A percentile compares a stretch with the other conserved stretches of the same genome.
These are phyloP conservation scores for Thymallus thymallus DNA, from an alignment of 2,113 vertebrate species.

Conservation along the genomic window DNA sequence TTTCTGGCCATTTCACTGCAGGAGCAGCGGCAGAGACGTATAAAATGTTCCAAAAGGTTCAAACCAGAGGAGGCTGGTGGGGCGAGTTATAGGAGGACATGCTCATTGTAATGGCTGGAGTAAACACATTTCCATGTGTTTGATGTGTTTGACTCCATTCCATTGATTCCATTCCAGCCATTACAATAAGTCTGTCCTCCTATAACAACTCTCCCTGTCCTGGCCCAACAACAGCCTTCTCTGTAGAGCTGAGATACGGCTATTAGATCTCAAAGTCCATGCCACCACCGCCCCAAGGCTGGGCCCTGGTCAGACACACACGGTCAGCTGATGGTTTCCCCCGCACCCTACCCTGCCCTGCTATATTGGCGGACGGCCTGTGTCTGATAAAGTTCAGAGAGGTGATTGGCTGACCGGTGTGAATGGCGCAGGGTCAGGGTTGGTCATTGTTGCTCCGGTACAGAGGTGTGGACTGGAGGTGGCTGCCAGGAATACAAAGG, in stretches of 20 bases:
- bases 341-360: conserved; percentile 14
- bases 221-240: conserved; percentile 54
- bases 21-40: no score
- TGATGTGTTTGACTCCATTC: no score
- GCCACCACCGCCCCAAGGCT: conserved; percentile 27
- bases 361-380: conserved; percentile 11
- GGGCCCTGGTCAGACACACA: conserved; percentile 40
- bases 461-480: conserved; percentile 54
- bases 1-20: no score
- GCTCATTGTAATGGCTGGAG: no score
- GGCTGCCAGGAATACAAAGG: conserved; percentile 54
- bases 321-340: conserved; percentile 35
- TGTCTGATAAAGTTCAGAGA: conserved; percentile 10
- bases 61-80: no score
- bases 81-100: no score
- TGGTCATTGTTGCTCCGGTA: not conserved
- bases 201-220: conserved; percentile 32
- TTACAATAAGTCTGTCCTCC: no score
- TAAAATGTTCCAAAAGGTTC: no score
- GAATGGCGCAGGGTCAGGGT: conserved; percentile 16
- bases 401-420: conserved; percentile 52
- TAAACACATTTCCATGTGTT: no score
- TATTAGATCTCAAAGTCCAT: conserved; percentile 63
- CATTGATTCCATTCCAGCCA: no score
- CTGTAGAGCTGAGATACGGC: conserved; percentile 40